Conservation (phyloP, 37 sponge, comb jelly and placozoan genomes). For the Dysidea cf. avara region DNA sequence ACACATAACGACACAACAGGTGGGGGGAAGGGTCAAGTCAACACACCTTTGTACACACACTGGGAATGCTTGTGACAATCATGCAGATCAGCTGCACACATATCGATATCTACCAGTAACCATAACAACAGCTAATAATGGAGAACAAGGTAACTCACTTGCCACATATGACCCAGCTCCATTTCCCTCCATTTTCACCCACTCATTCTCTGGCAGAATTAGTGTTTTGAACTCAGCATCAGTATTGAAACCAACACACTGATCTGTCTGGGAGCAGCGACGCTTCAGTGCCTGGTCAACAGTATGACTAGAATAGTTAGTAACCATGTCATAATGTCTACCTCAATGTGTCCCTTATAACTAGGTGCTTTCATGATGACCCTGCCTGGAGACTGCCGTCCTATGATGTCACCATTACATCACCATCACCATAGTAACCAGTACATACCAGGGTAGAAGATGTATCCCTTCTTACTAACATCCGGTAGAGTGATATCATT, state of each 20-base stretch:
- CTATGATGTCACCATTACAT: no score
- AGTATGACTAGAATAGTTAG: background rate
- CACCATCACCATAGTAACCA: background rate
- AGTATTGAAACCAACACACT: slow-evolving; percentile 48
- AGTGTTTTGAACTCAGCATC: slow-evolving; percentile 41
- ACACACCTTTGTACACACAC: slow-evolving; percentile 42
- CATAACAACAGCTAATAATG: background rate
- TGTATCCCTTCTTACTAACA: slow-evolving; percentile 27
- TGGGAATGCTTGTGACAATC: slow-evolving; percentile 37
- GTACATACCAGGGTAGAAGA: slow-evolving; percentile 33
- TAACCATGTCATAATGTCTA: no score
- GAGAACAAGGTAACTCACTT: slow-evolving; percentile 8
- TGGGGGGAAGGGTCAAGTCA: background rate
- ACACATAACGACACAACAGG: background rate
- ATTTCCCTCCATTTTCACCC: slow-evolving; percentile 10
- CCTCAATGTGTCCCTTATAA: no score
- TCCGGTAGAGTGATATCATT: slow-evolving; percentile 22
- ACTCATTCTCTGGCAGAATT: slow-evolving; percentile 10
- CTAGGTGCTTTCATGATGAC: no score
- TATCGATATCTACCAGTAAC: slow-evolving; percentile 40
- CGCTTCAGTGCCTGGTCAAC: slow-evolving; percentile 20
- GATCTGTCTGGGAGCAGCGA: slow-evolving; percentile 35
- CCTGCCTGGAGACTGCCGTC: no score
- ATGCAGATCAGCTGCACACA: slow-evolving; percentile 63
- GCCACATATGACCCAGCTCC: slow-evolving; percentile 44